Conservation (phyloP, 1,140 invertebrate genomes). For the Drosophila cardini region DNA sequence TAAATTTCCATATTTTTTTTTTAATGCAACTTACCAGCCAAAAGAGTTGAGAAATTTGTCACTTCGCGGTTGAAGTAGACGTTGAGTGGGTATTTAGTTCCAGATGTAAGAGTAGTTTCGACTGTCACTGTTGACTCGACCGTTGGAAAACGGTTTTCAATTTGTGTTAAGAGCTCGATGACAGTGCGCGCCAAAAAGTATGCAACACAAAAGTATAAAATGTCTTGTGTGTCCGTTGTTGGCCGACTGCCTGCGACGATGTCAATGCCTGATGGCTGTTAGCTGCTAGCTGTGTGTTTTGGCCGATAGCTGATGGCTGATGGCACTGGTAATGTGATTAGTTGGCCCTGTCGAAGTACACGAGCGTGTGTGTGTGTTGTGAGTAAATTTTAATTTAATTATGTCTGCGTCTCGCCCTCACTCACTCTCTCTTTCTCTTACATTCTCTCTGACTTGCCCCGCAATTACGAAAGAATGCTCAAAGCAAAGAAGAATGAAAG, state of each 20-base stretch:
- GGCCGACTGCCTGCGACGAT: constrained; percentile 53
- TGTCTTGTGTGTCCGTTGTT: constrained; percentile 53
- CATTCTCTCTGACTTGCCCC: constrained; percentile 23
- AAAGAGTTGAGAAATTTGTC: constrained; percentile 55
- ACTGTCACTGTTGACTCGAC: background rate
- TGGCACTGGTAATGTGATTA: constrained; percentile 77
- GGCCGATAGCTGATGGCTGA: constrained; percentile 27
- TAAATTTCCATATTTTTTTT: background rate
- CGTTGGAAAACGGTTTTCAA: constrained; percentile 37
- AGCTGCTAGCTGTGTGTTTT: constrained; percentile 25
- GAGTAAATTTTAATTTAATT: constrained; percentile 81
- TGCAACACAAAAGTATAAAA: constrained; percentile 63
- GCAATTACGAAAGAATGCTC: constrained; percentile 69
- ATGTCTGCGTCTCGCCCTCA: constrained; percentile 56
- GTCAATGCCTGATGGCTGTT: constrained; percentile 50
- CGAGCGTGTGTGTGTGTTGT: constrained; percentile 30
- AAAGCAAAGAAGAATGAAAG: constrained; percentile 47
- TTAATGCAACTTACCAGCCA: constrained; percentile 64
- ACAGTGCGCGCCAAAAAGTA: constrained; percentile 71
- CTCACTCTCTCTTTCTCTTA: background rate
- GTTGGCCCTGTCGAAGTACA: constrained; percentile 51
- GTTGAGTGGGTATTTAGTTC: background rate
- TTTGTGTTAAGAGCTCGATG: constrained; percentile 36
- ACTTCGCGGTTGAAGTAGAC: constrained; percentile 38
- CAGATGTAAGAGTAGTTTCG: constrained; percentile 8